Conservation (phyloP, 1,140 invertebrate genomes). For the Drosophila malerkotliana region DNA sequence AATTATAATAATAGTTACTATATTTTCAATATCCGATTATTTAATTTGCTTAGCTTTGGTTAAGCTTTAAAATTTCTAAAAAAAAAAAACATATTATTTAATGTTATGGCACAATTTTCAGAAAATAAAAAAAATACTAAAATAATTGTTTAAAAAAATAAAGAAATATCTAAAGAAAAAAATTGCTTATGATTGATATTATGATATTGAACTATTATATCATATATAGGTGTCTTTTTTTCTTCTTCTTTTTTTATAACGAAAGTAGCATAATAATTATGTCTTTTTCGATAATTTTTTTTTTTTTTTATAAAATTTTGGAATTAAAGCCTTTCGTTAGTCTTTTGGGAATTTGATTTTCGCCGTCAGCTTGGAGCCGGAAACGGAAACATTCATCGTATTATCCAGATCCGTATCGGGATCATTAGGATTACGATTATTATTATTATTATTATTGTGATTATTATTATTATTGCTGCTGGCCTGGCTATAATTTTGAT, state of each 20-base stretch:
- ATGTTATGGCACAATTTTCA: constrained; percentile 26
- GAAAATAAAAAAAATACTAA: background rate
- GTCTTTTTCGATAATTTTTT: background rate
- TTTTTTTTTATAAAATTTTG: constrained; percentile 23
- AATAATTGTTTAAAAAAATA: background rate
- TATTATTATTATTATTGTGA: background rate
- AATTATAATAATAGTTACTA: background rate
- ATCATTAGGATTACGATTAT: constrained; percentile 23
- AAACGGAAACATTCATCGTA: constrained; percentile 1
- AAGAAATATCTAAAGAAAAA: constrained; percentile 14
- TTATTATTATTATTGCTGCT: background rate
- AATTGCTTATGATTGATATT: constrained; percentile 3
- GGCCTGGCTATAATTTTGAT: constrained; percentile 54
- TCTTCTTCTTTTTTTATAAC: constrained; percentile 7
- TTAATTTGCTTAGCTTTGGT: background rate
- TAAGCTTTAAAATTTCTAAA: background rate
- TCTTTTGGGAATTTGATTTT: constrained; percentile 81
- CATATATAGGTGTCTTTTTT: background rate
- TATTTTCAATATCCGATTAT: background rate
- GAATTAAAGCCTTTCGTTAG: constrained; percentile 75
- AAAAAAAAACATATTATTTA: background rate
- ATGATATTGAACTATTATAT: constrained; percentile 4
- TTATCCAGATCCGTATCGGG: constrained; percentile 44
- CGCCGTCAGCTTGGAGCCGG: constrained; percentile 47
- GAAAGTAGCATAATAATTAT: constrained; percentile 8